Evolutionary conservation across 2,888 invertebrate species (phyloP), one percentile per base, ranked within the genome.

Genomic region (Cacoxenus indagator): DNA sequence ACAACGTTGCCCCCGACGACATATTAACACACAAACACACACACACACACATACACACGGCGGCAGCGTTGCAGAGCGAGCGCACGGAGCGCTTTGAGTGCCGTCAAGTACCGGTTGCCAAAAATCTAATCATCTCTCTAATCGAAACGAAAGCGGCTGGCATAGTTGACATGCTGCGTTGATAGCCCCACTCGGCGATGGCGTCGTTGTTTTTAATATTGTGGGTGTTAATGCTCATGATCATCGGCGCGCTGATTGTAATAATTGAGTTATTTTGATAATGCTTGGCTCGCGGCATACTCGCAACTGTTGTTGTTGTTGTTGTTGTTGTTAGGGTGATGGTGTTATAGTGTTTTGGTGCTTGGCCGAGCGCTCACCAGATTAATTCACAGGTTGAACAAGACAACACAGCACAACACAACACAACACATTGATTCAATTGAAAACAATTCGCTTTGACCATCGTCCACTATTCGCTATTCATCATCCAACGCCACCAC

Each of bases 371-470:
- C 14, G 3, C 37, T 17, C 6, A 37, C 37, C 9, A 19, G 51
- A 51, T 51, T 57, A 22, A 43, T 51, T 48, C 61, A 67, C 64
- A 76, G 78, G 78, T 76, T 73, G 75, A 76, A 72, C 69, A 48
- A 43, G 11, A 43, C 45, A 43, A 43, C n/a, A 43, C 70, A n/a
- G n/a, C n/a, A n/a, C n/a, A n/a, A n/a, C n/a, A n/a, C n/a, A n/a
- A n/a, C n/a, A n/a, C n/a, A n/a, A n/a, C 37, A 31, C 31, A 70
- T 65, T 76, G 76, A 75, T 75, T 77, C 79, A 78, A 77, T 78
- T 77, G 79, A 73, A 77, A 70, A 69, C 64, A 72, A 81, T 76
- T 73, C 68, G 67, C 37, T 48, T 48, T 37, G 37, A n/a, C 37
- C 11, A 11, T 37, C 2, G 37, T 4, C 14, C 14, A 37, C 2